Evolutionary conservation across 2,113 vertebrate genomes (phyloP).

Genomic region (Cygnus atratus): DNA sequence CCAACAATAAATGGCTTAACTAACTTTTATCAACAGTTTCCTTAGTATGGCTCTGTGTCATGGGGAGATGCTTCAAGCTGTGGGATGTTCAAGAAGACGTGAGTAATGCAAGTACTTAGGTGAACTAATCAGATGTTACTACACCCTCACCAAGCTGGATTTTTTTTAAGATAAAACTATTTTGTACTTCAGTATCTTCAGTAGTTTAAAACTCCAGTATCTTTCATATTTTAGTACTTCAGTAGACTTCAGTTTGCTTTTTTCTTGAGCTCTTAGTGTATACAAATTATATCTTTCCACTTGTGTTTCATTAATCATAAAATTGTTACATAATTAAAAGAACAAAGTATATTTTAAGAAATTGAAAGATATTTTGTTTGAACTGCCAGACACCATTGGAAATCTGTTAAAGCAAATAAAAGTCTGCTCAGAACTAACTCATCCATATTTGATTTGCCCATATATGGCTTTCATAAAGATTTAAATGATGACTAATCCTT

Average conservation of each 20-base stretch:
- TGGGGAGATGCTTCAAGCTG: not conserved
- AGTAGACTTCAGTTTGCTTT: not conserved
- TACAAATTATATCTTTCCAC: not conserved
- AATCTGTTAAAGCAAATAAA: not conserved
- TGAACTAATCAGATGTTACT: not conserved
- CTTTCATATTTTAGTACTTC: not conserved
- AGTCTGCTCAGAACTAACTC: not conserved
- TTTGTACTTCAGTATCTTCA: too few species aligned
- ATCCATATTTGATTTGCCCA: slow-evolving; percentile 11
- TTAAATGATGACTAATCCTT: slow-evolving; percentile 28
- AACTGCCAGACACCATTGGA: not conserved
- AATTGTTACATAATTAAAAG: not conserved
- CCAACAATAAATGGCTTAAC: not conserved
- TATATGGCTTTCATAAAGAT: slow-evolving; percentile 23
- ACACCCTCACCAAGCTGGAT: not conserved
- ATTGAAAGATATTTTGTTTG: not conserved
- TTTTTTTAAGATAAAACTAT: not conserved
- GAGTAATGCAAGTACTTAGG: not conserved
- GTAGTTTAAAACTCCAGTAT: too few species aligned
- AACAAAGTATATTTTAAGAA: not conserved
- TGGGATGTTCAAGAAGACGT: not conserved
- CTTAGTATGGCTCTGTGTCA: not conserved
- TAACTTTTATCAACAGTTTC: not conserved
- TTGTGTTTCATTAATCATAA: not conserved
- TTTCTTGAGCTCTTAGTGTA: not conserved